Evolutionary conservation across 2,113 vertebrate species (phyloP).

Genomic region (Myrmophylax atrothorax): DNA sequence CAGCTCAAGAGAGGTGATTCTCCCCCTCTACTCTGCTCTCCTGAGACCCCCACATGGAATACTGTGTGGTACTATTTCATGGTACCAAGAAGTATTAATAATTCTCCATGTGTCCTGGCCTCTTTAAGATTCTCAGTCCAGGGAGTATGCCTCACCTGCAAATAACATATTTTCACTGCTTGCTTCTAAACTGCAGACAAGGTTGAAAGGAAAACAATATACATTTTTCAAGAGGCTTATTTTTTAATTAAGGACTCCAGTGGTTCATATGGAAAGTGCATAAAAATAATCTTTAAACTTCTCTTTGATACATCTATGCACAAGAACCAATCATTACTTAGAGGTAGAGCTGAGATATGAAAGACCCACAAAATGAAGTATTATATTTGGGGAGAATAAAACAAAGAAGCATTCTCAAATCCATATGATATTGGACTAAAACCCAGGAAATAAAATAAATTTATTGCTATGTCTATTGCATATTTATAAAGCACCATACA

Average conservation of each 20-base stretch:
- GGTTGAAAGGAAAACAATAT: background rate
- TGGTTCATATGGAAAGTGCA: background rate
- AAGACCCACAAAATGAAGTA: background rate
- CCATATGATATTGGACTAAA: background rate
- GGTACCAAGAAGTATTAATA: background rate
- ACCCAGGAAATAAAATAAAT: background rate
- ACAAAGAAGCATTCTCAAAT: background rate
- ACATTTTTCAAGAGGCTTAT: slow-evolving; percentile 3
- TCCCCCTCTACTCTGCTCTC: background rate
- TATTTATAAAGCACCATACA: background rate
- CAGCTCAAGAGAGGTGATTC: background rate
- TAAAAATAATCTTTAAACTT: background rate
- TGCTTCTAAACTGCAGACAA: background rate
- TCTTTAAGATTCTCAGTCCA: background rate
- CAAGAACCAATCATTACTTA: background rate
- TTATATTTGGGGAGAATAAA: background rate
- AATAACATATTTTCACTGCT: background rate
- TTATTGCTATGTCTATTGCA: background rate
- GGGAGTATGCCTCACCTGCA: background rate
- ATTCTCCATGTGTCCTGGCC: background rate
- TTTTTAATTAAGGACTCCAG: slow-evolving; percentile 3
- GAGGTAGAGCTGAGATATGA: background rate
- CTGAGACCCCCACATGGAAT: background rate
- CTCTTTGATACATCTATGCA: background rate
- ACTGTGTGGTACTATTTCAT: background rate